Evolutionary conservation across 1,140 invertebrate genomes (phyloP).

Genomic region (Pseudomyrmex flavicornis): DNA sequence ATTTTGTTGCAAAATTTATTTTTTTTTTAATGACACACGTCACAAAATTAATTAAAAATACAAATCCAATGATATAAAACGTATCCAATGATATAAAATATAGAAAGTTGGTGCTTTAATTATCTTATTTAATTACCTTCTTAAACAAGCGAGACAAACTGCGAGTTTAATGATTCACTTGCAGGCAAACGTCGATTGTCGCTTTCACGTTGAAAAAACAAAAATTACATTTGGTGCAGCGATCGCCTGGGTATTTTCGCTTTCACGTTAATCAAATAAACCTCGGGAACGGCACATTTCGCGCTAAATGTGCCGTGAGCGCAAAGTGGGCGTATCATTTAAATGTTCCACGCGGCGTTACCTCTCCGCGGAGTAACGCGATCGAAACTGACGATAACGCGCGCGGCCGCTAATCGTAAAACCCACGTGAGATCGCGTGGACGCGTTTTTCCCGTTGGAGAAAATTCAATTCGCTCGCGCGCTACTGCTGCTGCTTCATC

Average conservation of each 20-base stretch:
- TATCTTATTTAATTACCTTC: background rate
- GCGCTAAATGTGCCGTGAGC: constrained; percentile 6
- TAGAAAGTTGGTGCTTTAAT: background rate
- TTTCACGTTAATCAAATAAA: constrained; percentile 29
- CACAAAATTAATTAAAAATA: constrained; percentile 15
- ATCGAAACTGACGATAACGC: constrained; percentile 5
- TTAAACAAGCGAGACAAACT: background rate
- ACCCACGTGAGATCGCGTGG: background rate
- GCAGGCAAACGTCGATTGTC: background rate
- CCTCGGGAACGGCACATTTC: background rate
- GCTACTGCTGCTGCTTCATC: background rate
- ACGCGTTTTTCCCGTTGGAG: background rate
- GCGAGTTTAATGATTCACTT: too few species aligned
- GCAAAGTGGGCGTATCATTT: background rate
- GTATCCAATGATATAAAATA: background rate
- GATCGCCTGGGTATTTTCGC: background rate
- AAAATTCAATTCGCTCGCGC: background rate
- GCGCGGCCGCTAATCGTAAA: background rate
- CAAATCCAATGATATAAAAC: constrained; percentile 2
- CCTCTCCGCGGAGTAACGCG: background rate
- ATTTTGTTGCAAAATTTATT: too few species aligned
- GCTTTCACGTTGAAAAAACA: constrained; percentile 7
- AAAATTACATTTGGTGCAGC: background rate
- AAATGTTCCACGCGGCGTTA: background rate
- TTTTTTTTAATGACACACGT: too few species aligned